phyloP scores from a whole-genome alignment of 2,797 vertebrate species.

The Lutra lutra region DNA sequence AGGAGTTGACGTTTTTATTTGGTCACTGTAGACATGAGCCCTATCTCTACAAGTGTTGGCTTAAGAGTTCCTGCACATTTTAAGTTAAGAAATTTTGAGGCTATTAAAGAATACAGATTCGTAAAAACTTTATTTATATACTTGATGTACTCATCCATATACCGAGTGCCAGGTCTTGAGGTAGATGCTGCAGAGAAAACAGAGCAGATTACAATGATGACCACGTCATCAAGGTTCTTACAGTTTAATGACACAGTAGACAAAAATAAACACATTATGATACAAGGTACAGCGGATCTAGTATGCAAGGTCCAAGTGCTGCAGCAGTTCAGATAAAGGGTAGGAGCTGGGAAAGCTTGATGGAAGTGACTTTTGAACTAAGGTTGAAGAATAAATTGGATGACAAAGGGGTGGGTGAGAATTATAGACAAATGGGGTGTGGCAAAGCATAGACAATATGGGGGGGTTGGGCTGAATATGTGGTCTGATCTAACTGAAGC shows the following conservation, averaged over 20 bases:
- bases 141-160: conserved; percentile 29
- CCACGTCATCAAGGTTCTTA: not conserved
- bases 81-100: not conserved
- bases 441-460: not conserved
- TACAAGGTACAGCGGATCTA: not conserved
- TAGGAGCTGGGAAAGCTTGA: not conserved
- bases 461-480: accelerated
- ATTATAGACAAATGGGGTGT: not conserved
- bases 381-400: not conserved
- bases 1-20: not conserved
- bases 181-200: not conserved
- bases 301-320: not conserved
- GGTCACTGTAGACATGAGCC: conserved; percentile 32
- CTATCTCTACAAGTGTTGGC: not conserved
- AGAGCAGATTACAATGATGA: not conserved
- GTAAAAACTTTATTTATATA: not conserved
- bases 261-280: not conserved
- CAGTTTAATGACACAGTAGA: not conserved
- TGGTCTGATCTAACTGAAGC: not conserved
- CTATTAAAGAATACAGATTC: not conserved
- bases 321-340: not conserved
- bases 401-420: not conserved
- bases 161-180: not conserved
- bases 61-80: not conserved
- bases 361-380: not conserved